Evolutionary conservation across 2,113 vertebrate species (phyloP).

Genomic region (Eudyptes chrysolophus): DNA sequence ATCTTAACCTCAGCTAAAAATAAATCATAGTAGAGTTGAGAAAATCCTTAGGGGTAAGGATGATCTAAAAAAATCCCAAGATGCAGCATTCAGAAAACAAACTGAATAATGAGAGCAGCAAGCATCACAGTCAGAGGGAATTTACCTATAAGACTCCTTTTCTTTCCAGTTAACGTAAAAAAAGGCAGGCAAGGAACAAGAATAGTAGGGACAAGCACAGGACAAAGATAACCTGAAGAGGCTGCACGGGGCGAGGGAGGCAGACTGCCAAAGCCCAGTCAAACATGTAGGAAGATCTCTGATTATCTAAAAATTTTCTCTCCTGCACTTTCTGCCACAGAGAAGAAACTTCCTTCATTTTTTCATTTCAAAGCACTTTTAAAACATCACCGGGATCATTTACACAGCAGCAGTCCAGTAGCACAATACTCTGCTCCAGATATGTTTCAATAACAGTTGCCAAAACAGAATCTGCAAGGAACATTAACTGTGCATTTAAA

Average conservation of each 20-base stretch:
- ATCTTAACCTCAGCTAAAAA: background rate
- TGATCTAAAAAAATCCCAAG: background rate
- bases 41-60: background rate
- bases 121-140: background rate
- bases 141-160: background rate
- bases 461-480: background rate
- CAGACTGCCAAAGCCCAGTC: background rate
- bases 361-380: conserved; percentile 19
- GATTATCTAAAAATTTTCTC: background rate
- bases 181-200: background rate
- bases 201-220: background rate
- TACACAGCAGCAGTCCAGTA: background rate
- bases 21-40: background rate
- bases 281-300: background rate
- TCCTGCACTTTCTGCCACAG: background rate
- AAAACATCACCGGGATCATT: background rate
- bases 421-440: background rate
- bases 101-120: background rate
- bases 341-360: conserved; percentile 2
- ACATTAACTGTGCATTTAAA: background rate
- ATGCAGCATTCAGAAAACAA: background rate
- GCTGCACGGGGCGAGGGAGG: background rate
- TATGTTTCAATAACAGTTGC: background rate
- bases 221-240: background rate
- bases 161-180: background rate